phyloP scores from a whole-genome alignment of 2,113 vertebrate genomes.

The Oenanthe melanoleuca region DNA sequence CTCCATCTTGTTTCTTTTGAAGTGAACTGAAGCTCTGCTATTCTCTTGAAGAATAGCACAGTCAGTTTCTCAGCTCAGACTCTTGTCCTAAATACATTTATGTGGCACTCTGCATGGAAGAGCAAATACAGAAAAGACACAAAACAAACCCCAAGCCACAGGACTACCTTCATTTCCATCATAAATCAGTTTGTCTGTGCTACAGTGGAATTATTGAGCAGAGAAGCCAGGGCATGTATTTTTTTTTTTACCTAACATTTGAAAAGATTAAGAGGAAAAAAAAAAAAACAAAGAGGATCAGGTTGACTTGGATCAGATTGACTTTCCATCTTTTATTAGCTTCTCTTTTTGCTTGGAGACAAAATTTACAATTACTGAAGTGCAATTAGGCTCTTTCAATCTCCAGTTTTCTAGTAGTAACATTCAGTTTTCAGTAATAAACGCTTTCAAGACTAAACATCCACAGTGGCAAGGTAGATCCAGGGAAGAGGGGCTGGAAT shows the following conservation, averaged over 20 bases:
- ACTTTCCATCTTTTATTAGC: background rate
- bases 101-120: background rate
- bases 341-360: background rate
- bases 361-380: background rate
- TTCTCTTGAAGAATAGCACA: background rate
- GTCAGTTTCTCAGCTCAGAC: background rate
- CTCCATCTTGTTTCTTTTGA: background rate
- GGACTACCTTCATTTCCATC: background rate
- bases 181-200: background rate
- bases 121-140: background rate
- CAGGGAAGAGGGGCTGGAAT: background rate
- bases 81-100: background rate
- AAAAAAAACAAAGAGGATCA: background rate
- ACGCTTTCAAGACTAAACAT: rapidly evolving
- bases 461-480: rapidly evolving
- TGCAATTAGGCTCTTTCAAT: background rate
- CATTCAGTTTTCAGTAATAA: background rate
- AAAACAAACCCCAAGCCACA: background rate
- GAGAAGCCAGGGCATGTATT: background rate
- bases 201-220: background rate
- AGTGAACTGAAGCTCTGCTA: background rate
- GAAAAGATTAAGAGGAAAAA: background rate
- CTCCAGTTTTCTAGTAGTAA: background rate
- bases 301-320: background rate
- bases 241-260: background rate